Evolutionary conservation across 2,797 vertebrate genomes (phyloP).

Genomic region (Zalophus californianus): DNA sequence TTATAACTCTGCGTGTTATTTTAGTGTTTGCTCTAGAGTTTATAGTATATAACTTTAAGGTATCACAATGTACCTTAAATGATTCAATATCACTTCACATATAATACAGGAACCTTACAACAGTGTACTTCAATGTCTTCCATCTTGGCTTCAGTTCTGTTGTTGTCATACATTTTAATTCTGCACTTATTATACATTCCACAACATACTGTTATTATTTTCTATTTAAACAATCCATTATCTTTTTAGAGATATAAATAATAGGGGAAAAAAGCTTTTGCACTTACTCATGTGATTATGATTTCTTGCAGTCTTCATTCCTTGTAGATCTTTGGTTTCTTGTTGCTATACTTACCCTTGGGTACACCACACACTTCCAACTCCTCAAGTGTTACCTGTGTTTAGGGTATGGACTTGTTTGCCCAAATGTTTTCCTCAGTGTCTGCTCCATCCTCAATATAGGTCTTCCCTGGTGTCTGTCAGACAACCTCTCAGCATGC

Average conservation of each 20-base stretch:
- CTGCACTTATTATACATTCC: background rate
- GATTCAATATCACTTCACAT: background rate
- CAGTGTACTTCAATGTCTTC: background rate
- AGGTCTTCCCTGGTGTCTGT: background rate
- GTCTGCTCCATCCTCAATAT: background rate
- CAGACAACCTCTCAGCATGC: background rate
- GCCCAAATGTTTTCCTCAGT: background rate
- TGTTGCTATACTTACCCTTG: background rate
- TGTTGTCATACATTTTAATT: background rate
- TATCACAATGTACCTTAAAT: background rate
- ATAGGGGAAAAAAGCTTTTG: background rate
- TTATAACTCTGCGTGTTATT: background rate
- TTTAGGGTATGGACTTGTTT: background rate
- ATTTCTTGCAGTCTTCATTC: background rate
- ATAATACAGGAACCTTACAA: background rate
- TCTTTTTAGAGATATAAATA: background rate
- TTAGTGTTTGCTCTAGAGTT: background rate
- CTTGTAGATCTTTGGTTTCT: background rate
- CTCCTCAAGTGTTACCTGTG: background rate
- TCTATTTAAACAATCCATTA: background rate
- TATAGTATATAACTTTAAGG: background rate
- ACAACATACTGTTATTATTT: background rate
- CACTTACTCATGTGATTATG: background rate
- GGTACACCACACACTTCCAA: background rate
- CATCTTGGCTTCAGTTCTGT: background rate